Evolutionary conservation across 2,797 vertebrate species (phyloP), one percentile per base, ranked within the genome.

Genomic region (Rhabdophis nuchalis): DNA sequence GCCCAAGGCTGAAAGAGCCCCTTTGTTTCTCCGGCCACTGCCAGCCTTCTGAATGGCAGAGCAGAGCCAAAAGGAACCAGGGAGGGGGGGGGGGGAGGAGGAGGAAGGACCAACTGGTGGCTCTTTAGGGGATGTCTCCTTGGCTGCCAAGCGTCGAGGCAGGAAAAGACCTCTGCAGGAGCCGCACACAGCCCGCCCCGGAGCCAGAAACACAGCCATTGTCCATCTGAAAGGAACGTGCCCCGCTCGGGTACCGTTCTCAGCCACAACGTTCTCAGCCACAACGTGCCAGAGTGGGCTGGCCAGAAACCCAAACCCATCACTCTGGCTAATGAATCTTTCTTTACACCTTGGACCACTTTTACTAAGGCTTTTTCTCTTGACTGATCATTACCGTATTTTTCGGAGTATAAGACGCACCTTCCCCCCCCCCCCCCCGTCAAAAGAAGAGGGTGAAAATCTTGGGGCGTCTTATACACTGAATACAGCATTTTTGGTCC

Each of bases 1-100:
- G 96, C 95, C 92, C 92, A 0, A 53, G 92, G 57, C 94, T 97
- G 95, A 98, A 98, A 97, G 97, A 88, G 91, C 82, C 93, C 7
- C 97, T 97, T 97, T 98, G 97, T 98, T 95, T 93, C 87, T 72
- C 93, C 90, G 93, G 94, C 97, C 97, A 98, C 97, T 97, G 96
- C 94, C 54, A 94, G 95, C 95, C 95, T 96, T 97, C 95, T 97
- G 96, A 97, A 91, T 12, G 0, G 93, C 92, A 93, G 95, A 46
- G 95, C 77, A 95, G 87, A 96, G 94, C 93, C 60, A 90, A 90
- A 94, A 93, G 94, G 93, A 91, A 95, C 92, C 41, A 88, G 91
- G 92, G 95, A 93, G 92, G 93, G 91, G 95, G 91, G 92, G 95
- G 93, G 92, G 93, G 91, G 95, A 96, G 96, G 96, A 95, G 46